Evolutionary conservation across 2,113 vertebrate genomes (phyloP).

Genomic region (Ameiurus melas): DNA sequence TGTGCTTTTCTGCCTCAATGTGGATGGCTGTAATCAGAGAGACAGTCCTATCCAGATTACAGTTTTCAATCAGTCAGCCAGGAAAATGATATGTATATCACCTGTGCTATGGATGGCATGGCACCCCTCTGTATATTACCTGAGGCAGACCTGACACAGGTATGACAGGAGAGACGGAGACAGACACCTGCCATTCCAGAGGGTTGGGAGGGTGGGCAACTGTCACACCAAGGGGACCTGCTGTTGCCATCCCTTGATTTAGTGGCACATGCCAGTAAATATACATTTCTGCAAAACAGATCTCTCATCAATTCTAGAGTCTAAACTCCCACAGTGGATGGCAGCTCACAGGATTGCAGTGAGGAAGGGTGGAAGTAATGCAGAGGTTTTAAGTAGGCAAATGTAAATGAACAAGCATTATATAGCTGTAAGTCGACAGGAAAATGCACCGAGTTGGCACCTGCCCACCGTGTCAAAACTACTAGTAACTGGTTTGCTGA

Average conservation of each 20-base stretch:
- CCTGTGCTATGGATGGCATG: conserved; percentile 57
- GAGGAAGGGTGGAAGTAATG: conserved; percentile 50
- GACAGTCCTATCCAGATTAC: conserved; percentile 80
- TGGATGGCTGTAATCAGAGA: conserved; percentile 75
- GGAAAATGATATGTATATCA: conserved; percentile 83
- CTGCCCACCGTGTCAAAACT: no score
- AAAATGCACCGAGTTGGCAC: neutral
- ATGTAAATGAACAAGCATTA: conserved; percentile 22
- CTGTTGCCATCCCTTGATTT: conserved; percentile 63
- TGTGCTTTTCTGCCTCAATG: conserved; percentile 71
- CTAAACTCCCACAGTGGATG: conserved; percentile 48
- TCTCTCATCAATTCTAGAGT: conserved; percentile 60
- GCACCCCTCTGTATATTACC: conserved; percentile 75
- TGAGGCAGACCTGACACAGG: conserved; percentile 77
- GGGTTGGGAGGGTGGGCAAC: conserved; percentile 58
- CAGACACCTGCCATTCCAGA: conserved; percentile 68
- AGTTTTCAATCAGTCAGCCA: conserved; percentile 81
- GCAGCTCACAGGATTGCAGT: conserved; percentile 62
- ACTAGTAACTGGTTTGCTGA: no score
- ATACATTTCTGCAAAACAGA: conserved; percentile 70
- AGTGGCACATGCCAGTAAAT: conserved; percentile 72
- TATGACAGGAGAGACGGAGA: conserved; percentile 71
- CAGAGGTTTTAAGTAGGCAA: conserved; percentile 35
- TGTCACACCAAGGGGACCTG: conserved; percentile 68
- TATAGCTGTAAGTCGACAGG: neutral